These are phyloP conservation scores for Drosophila cognata DNA, from an alignment of 2,888 invertebrate genomes.

Conservation along the genomic window DNA sequence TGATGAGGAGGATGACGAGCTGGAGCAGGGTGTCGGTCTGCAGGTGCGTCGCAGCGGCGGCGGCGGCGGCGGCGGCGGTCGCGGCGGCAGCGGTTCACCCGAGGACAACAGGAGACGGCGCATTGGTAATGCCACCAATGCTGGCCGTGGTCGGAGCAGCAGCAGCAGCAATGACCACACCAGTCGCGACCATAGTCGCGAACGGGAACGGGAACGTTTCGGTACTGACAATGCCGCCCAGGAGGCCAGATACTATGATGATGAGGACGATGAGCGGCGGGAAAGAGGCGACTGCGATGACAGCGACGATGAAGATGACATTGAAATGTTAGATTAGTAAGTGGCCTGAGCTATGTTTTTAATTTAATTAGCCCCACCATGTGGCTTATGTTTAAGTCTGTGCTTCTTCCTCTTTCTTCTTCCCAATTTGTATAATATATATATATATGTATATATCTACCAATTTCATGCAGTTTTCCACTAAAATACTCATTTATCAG, in stretches of 20 bases:
- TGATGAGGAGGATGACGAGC: constrained; percentile 82
- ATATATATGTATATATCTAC: not conserved
- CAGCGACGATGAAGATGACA: constrained; percentile 76
- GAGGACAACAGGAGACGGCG: constrained; percentile 7
- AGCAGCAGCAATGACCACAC: constrained; percentile 17
- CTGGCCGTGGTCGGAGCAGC: constrained; percentile 11
- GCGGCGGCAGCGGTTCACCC: constrained; percentile 8
- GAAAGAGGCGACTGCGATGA: constrained; percentile 51
- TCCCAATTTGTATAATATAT: not conserved
- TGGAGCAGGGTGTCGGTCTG: constrained; percentile 79
- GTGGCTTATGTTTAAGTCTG: constrained; percentile 7
- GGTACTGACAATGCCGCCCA: constrained; percentile 50
- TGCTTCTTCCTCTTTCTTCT: not conserved
- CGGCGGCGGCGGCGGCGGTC: constrained; percentile 31
- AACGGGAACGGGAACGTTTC: constrained; percentile 66
- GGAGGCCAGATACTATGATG: constrained; percentile 53
- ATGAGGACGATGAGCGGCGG: constrained; percentile 42
- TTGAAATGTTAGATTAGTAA: constrained; percentile 83
- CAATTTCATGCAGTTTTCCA: not conserved
- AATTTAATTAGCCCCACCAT: constrained; percentile 43
- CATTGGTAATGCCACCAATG: constrained; percentile 8
- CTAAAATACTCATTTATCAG: not conserved
- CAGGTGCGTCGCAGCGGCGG: constrained; percentile 68
- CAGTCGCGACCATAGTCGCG: constrained; percentile 47
- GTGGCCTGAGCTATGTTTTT: constrained; percentile 47